A percentile compares a stretch with the other conserved stretches of the same genome.
Evolutionary conservation across 2,888 invertebrate species (phyloP).

Genomic region (Oasisia sp.): DNA sequence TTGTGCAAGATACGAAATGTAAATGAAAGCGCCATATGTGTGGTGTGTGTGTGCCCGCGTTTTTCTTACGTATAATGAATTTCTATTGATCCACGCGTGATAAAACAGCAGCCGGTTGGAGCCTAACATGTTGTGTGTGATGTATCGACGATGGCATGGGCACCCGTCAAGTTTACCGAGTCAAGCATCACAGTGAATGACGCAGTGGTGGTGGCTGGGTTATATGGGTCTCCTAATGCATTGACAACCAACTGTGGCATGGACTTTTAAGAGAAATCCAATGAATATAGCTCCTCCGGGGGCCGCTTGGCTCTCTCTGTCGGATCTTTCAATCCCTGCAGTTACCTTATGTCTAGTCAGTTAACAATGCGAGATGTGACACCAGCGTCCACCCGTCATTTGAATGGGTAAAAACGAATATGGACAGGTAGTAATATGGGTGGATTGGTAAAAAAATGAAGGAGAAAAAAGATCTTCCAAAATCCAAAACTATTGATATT

Average conservation of each 20-base stretch:
- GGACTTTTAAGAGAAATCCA: neutral
- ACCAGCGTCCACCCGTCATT: too few relatives aligned
- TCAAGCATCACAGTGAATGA: neutral
- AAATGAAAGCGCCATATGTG: neutral
- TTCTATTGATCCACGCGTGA: neutral
- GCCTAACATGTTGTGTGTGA: neutral
- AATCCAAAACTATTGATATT: too few relatives aligned
- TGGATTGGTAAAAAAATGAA: too few relatives aligned
- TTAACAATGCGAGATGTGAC: neutral
- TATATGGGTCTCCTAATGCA: neutral
- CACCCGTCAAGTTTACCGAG: neutral
- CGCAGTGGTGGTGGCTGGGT: neutral
- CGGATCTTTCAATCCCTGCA: neutral
- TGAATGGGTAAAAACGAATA: too few relatives aligned
- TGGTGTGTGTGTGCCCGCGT: neutral
- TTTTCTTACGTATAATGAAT: neutral
- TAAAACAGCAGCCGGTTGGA: constrained; percentile 8
- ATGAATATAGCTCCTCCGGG: neutral
- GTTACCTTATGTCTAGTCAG: neutral
- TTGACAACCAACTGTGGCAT: neutral
- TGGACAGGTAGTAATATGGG: too few relatives aligned
- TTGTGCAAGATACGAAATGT: neutral
- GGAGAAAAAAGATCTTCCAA: too few relatives aligned
- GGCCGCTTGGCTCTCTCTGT: neutral
- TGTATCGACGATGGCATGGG: neutral